phyloP scores from a whole-genome alignment of 2,113 vertebrate species.

The Aleadryas rufinucha region DNA sequence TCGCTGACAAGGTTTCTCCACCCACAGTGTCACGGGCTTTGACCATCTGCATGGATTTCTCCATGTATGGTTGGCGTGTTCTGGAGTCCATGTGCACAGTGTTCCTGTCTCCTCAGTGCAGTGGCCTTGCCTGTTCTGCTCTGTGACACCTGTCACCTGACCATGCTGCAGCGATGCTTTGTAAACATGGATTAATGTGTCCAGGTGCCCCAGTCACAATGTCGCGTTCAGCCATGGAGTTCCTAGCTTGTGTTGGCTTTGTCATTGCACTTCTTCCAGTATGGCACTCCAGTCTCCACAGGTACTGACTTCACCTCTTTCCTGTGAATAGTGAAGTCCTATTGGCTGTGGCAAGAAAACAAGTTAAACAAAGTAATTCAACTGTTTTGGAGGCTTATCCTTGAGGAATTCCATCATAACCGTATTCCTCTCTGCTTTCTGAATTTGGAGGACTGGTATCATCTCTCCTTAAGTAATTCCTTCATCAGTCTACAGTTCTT shows the following conservation, averaged over 20 bases:
- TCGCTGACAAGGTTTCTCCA: background rate
- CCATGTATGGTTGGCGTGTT: accelerated
- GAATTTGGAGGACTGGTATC: background rate
- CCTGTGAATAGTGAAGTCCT: background rate
- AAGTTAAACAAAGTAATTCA: background rate
- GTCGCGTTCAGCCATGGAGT: background rate
- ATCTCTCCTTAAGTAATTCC: background rate
- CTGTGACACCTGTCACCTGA: background rate
- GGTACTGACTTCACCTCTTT: background rate
- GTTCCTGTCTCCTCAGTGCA: background rate
- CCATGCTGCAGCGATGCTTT: background rate
- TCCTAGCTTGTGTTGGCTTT: background rate
- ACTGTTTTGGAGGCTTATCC: background rate
- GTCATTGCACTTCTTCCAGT: background rate
- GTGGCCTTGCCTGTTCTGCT: background rate
- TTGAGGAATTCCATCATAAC: background rate
- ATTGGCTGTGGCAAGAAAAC: background rate
- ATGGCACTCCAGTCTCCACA: background rate
- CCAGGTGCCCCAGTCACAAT: background rate
- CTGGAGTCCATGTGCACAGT: background rate
- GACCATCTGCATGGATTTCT: background rate
- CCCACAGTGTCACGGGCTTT: accelerated
- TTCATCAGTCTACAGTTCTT: background rate
- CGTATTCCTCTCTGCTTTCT: background rate
- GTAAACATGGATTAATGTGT: background rate